A percentile compares a stretch with the other conserved stretches of the same genome.
Conservation (phyloP, 2,797 vertebrate genomes). For the Acanthurus leucopareius region DNA sequence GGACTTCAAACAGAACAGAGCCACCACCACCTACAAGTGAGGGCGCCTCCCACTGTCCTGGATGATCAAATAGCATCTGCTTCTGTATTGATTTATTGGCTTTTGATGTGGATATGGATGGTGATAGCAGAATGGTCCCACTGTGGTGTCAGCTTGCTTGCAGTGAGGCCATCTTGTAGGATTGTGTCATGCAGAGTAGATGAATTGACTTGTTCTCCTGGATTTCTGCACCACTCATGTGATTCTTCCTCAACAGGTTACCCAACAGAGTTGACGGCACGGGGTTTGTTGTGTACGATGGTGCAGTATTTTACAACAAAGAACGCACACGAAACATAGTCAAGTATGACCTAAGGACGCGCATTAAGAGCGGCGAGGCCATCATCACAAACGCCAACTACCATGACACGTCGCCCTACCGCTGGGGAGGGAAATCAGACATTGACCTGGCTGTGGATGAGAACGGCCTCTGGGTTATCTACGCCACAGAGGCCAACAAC, state of each 20-base stretch:
- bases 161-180: conserved; percentile 50
- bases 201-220: conserved; percentile 40
- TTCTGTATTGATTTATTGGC: conserved; percentile 74
- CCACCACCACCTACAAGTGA: conserved; percentile 94
- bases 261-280: conserved; percentile 96
- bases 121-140: conserved; percentile 39
- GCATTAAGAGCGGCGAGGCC: conserved; percentile 96
- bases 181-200: conserved; percentile 45
- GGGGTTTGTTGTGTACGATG: conserved; percentile 95
- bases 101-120: conserved; percentile 67
- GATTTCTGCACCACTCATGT: conserved; percentile 15
- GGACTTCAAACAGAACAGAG: conserved; percentile 90
- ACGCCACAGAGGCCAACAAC: conserved; percentile 94
- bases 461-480: conserved; percentile 96
- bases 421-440: conserved; percentile 97
- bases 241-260: conserved; percentile 81
- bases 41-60: conserved; percentile 67
- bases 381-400: conserved; percentile 96
- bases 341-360: conserved; percentile 94
- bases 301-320: conserved; percentile 97
- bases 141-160: conserved; percentile 53
- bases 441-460: conserved; percentile 96
- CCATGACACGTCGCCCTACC: conserved; percentile 95
- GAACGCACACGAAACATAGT: conserved; percentile 96
- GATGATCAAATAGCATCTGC: conserved; percentile 74